These are phyloP conservation scores for Hypselothyrea guttata DNA, from an alignment of 2,888 invertebrate species.

Conservation along the genomic window DNA sequence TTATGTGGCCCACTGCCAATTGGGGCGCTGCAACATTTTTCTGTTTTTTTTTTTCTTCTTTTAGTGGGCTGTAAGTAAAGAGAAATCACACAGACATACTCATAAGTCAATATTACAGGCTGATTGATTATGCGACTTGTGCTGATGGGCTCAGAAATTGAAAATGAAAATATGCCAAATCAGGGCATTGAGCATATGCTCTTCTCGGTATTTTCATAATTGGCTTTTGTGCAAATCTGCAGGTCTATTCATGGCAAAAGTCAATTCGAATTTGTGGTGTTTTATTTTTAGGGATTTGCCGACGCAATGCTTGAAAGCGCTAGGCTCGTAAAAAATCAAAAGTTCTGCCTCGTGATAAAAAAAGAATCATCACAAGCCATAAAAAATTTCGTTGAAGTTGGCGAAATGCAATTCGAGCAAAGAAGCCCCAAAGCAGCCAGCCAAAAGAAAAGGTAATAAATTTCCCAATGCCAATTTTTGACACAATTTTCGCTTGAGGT, in stretches of 20 bases:
- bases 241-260: conserved; percentile 32
- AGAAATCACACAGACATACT: conserved; percentile 20
- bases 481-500: conserved; percentile 48
- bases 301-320: conserved; percentile 31
- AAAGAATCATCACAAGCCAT: conserved; percentile 21
- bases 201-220: conserved; percentile 40
- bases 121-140: conserved; percentile 53
- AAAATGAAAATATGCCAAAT: conserved; percentile 35
- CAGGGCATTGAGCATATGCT: conserved; percentile 24
- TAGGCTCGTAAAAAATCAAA: conserved; percentile 44
- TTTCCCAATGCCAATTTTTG: conserved; percentile 65
- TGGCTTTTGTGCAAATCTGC: conserved; percentile 47
- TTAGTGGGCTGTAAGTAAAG: conserved; percentile 33
- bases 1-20: conserved; percentile 52
- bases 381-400: conserved; percentile 26
- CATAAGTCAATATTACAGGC: conserved; percentile 13
- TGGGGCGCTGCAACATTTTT: conserved; percentile 39
- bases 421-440: conserved; percentile 26
- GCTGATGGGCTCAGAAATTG: conserved; percentile 32
- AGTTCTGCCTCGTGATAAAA: conserved; percentile 9
- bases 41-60: background rate
- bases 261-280: conserved; percentile 44
- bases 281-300: conserved; percentile 40
- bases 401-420: conserved; percentile 35
- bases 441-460: conserved; percentile 68